Evolutionary conservation across 2,797 vertebrate species (phyloP).

Genomic region (Ctenochaetus hawaiiensis): DNA sequence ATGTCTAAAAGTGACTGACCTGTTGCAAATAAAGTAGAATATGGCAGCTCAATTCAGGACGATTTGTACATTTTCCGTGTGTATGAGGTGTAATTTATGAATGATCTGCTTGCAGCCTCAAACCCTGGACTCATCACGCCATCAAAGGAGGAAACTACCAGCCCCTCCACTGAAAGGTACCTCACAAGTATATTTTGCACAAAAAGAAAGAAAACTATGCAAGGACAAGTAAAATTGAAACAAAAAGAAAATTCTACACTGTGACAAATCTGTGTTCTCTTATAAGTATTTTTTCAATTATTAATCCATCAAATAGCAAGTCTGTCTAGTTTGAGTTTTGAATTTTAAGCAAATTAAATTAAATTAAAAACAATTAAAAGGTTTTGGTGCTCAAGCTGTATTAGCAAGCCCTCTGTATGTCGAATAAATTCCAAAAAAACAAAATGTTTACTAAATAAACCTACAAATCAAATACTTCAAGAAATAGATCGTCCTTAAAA

Average conservation of each 20-base stretch:
- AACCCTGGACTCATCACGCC: conserved; percentile 95
- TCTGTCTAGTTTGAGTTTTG: too few relatives aligned
- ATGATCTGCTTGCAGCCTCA: conserved; percentile 86
- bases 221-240: too few relatives aligned
- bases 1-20: neutral
- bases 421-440: neutral
- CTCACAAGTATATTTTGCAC: neutral
- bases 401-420: neutral
- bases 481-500: neutral
- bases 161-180: conserved; percentile 94
- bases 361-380: too few relatives aligned
- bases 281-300: too few relatives aligned
- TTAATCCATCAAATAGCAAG: too few relatives aligned
- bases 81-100: neutral
- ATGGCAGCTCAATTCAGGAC: neutral
- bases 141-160: conserved; percentile 96
- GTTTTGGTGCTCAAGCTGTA: neutral
- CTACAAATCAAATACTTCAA: neutral
- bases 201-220: neutral
- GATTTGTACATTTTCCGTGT: neutral
- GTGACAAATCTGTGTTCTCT: too few relatives aligned
- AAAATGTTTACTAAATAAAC: neutral
- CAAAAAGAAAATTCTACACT: neutral
- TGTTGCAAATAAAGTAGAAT: neutral
- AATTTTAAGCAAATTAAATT: too few relatives aligned